These are phyloP conservation scores for Tenthredo amoena DNA, from an alignment of 2,888 invertebrate genomes.

Conservation along the genomic window DNA sequence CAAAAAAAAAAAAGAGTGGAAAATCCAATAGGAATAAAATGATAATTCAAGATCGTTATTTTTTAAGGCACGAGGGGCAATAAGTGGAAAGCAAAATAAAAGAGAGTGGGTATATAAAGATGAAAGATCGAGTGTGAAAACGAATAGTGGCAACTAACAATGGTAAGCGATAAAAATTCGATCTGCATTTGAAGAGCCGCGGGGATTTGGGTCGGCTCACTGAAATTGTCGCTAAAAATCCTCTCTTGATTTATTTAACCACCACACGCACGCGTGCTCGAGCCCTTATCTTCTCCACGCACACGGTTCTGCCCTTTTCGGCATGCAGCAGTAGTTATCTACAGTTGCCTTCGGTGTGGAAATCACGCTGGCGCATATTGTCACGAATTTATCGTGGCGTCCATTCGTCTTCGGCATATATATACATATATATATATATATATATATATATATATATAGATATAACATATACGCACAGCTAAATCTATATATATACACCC, in stretches of 20 bases:
- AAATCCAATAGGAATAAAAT: background rate
- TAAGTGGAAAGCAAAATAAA: background rate
- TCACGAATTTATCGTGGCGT: slow-evolving; percentile 45
- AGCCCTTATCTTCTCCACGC: slow-evolving; percentile 65
- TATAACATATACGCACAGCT: background rate
- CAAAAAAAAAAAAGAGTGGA: background rate
- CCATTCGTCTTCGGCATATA: slow-evolving; percentile 38
- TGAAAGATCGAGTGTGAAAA: background rate
- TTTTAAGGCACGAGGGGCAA: background rate
- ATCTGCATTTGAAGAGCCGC: slow-evolving; percentile 52
- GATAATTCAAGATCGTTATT: slow-evolving; percentile 13
- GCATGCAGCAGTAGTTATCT: slow-evolving; percentile 23
- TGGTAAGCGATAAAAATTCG: slow-evolving; percentile 53
- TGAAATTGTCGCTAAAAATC: slow-evolving; percentile 58
- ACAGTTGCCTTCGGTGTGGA: slow-evolving; percentile 17
- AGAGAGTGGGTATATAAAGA: background rate
- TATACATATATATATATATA: background rate
- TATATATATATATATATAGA: background rate
- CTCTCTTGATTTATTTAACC: slow-evolving; percentile 67
- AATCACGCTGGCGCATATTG: slow-evolving; percentile 46
- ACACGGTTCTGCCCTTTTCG: slow-evolving; percentile 52
- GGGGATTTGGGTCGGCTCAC: slow-evolving; percentile 54
- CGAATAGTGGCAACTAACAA: slow-evolving; percentile 43
- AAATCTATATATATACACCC: background rate
- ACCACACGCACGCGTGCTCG: slow-evolving; percentile 64